Evolutionary conservation across 2,797 vertebrate genomes (phyloP).

Genomic region (Tapera naevia): DNA sequence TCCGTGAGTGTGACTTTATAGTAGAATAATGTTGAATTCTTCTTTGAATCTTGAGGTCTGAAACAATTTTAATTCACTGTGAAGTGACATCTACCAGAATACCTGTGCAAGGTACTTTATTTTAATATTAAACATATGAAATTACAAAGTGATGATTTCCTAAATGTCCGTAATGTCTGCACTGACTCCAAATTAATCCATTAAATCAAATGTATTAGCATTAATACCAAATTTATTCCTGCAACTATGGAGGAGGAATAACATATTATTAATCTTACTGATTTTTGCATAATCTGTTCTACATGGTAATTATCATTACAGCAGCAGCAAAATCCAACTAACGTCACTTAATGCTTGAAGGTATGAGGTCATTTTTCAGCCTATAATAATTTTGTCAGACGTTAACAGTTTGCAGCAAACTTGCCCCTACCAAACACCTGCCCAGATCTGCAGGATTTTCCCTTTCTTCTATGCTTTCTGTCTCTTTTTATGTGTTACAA

Average conservation of each 20-base stretch:
- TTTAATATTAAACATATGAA: slow-evolving; percentile 64
- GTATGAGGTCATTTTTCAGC: background rate
- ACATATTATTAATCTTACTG: background rate
- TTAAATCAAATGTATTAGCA: background rate
- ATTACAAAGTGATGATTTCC: slow-evolving; percentile 49
- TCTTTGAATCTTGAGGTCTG: slow-evolving; percentile 57
- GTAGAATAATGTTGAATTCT: slow-evolving; percentile 44
- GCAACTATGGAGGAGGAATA: background rate
- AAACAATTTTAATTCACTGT: slow-evolving; percentile 60
- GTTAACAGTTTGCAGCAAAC: background rate
- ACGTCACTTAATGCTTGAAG: background rate
- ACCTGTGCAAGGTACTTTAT: slow-evolving; percentile 1
- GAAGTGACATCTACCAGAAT: slow-evolving; percentile 66
- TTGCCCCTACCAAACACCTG: background rate
- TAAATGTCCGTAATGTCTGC: slow-evolving; percentile 23
- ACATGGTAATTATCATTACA: background rate
- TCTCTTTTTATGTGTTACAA: background rate
- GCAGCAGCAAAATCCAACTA: background rate
- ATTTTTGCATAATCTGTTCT: background rate
- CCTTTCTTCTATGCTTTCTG: background rate
- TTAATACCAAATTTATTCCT: background rate
- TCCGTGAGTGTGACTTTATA: slow-evolving; percentile 38
- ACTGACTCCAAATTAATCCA: background rate
- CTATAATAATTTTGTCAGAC: background rate
- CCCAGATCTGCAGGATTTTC: background rate